phyloP scores from a whole-genome alignment of 2,113 vertebrate species.

The Oryzias curvinotus region DNA sequence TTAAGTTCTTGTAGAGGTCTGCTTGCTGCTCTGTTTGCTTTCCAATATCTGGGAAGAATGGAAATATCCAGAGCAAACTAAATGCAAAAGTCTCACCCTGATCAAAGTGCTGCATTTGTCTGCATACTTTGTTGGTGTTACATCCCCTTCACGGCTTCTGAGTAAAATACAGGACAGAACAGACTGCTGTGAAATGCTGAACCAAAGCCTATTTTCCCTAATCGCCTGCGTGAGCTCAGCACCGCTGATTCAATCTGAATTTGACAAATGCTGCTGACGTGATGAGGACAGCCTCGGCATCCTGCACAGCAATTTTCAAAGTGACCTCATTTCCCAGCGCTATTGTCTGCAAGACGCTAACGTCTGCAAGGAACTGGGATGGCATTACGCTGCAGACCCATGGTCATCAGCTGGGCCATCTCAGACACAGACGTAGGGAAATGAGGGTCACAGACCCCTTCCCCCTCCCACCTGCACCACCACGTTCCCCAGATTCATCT shows the following conservation, averaged over 20 bases:
- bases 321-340: conserved; percentile 55
- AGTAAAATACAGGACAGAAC: conserved; percentile 30
- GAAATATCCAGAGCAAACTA: conserved; percentile 39
- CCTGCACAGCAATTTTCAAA: conserved; percentile 65
- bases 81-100: conserved; percentile 23
- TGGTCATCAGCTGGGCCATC: conserved; percentile 57
- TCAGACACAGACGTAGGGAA: conserved; percentile 30
- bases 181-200: conserved; percentile 37
- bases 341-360: conserved; percentile 63
- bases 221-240: conserved; percentile 52
- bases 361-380: conserved; percentile 52
- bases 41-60: conserved; percentile 41
- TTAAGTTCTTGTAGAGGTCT: conserved; percentile 50
- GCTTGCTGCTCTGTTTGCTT: conserved; percentile 63
- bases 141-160: conserved; percentile 51
- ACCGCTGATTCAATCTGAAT: conserved; percentile 63
- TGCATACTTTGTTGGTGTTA: conserved; percentile 44
- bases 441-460: conserved; percentile 62
- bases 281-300: conserved; percentile 52
- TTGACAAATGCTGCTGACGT: conserved; percentile 68
- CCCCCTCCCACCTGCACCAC: background rate
- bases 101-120: conserved; percentile 24
- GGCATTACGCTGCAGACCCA: conserved; percentile 59
- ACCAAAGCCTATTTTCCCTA: conserved; percentile 47
- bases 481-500: conserved; percentile 47